Base-by-base conservation (phyloP, 2,888 invertebrate species). In the Himalopsyche anomala region DNA sequence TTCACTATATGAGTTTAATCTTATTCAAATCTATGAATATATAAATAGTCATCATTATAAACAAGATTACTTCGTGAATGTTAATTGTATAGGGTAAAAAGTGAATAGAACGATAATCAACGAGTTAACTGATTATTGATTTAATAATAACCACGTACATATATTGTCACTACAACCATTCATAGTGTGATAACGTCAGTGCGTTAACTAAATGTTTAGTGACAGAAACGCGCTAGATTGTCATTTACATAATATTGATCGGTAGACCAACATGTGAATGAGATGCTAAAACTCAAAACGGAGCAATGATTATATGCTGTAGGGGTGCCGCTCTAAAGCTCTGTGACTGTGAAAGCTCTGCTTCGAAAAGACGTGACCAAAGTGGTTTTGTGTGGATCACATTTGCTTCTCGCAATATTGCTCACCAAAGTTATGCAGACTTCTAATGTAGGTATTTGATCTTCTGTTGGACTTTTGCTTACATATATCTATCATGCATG, bases 301-400 rank as follows among this genome's bases (percentile, higher is more conserved):
- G 62, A 8, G 4, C 62, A 62, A 62, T 62, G 62, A 62, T 62
- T 19, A 62, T 62, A 28, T 62, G 28, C 62, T 28, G 62, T 5
- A 19, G 51, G 51, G 51, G 51, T 51, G 15, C 15, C 15, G 51
- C 8, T 51, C 8, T n/a, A 62, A 62, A 62, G 62, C 62, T 62
- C 62, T 62, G 19, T 62, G 28, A 28, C 62, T 62, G 62, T 28
- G 62, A 62, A 62, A 62, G 62, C 62, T 62, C 62, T 28, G 62
- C 62, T 62, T 19, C 19, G 62, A 19, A 62, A 62, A 62, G 62
- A 62, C 62, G 62, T 62, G 62, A 62, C 62, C 19, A 62, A 62
- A 62, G 62, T 62, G 62, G 62, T 62, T 62, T 62, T 62, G 62
- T 62, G 62, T 62, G 62, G 62, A 62, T 62, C 62, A 62, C 62